Percentiles rank a stretch among this genome's conserved stretches.
These are phyloP conservation scores for Tenebrosternarchus preto DNA, from an alignment of 2,113 vertebrate species.

Conservation along the genomic window DNA sequence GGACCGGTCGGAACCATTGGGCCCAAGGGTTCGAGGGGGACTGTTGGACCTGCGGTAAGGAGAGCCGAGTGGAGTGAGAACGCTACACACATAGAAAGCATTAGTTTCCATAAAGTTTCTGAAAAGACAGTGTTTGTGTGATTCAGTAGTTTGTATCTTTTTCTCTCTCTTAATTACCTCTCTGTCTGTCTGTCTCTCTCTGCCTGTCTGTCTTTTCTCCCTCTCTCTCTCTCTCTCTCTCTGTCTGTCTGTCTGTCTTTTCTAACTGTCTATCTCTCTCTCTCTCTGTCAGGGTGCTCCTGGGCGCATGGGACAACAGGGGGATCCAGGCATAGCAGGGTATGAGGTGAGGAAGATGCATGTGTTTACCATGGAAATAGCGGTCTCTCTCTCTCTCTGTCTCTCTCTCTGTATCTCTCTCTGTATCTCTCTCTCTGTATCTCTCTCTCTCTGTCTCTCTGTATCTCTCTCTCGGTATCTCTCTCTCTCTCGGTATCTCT, in stretches of 20 bases:
- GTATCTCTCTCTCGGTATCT: too few species aligned
- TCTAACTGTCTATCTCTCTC: neutral
- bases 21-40: slow-evolving; percentile 95
- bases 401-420: neutral
- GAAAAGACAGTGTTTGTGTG: too few species aligned
- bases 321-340: slow-evolving; percentile 88
- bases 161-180: too few species aligned
- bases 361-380: neutral
- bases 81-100: too few species aligned
- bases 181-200: too few species aligned
- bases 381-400: slow-evolving; percentile 46
- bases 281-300: slow-evolving; percentile 81
- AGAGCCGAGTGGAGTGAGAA: neutral
- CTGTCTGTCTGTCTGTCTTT: neutral
- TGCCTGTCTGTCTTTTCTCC: too few species aligned
- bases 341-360: slow-evolving; percentile 81
- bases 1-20: slow-evolving; percentile 86
- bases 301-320: slow-evolving; percentile 91
- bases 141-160: too few species aligned
- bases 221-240: too few species aligned
- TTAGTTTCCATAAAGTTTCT: too few species aligned
- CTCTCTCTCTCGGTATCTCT: slow-evolving; percentile 44
- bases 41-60: slow-evolving; percentile 89
- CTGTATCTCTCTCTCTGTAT: slow-evolving; percentile 37
- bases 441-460: slow-evolving; percentile 45